Evolutionary conservation across 2,113 vertebrate genomes (phyloP).

Genomic region (Aegypius monachus): DNA sequence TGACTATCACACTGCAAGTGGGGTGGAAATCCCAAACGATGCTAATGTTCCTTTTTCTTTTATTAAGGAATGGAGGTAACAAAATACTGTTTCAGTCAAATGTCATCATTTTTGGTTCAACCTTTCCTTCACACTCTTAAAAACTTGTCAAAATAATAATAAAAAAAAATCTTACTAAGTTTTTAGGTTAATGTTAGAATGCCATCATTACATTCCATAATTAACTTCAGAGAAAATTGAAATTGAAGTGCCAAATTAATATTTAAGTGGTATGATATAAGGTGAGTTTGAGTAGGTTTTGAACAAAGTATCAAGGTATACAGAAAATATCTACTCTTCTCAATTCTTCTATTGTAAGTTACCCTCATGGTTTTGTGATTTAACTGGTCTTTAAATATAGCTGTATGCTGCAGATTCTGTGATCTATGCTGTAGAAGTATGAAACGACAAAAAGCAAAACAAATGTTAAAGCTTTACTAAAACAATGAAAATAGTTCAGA

Average conservation of each 20-base stretch:
- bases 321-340: neutral
- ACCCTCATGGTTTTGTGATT: neutral
- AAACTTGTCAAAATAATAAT: neutral
- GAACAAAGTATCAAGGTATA: neutral
- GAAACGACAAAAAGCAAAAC: neutral
- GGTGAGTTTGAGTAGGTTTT: neutral
- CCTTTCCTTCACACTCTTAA: neutral
- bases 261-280: neutral
- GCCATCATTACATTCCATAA: neutral
- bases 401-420: neutral
- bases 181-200: neutral
- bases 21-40: constrained; percentile 50
- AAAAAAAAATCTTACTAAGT: neutral
- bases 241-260: neutral
- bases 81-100: neutral
- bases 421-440: neutral
- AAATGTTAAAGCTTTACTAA: neutral
- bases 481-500: neutral
- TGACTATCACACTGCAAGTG: constrained; percentile 80
- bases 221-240: neutral
- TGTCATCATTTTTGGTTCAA: neutral
- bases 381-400: neutral
- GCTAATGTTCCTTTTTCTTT: constrained; percentile 68
- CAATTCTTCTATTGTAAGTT: neutral
- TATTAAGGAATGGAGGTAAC: constrained; percentile 87